These are phyloP conservation scores for Nemurella pictetii DNA, from an alignment of 2,888 invertebrate species.

Conservation along the genomic window DNA sequence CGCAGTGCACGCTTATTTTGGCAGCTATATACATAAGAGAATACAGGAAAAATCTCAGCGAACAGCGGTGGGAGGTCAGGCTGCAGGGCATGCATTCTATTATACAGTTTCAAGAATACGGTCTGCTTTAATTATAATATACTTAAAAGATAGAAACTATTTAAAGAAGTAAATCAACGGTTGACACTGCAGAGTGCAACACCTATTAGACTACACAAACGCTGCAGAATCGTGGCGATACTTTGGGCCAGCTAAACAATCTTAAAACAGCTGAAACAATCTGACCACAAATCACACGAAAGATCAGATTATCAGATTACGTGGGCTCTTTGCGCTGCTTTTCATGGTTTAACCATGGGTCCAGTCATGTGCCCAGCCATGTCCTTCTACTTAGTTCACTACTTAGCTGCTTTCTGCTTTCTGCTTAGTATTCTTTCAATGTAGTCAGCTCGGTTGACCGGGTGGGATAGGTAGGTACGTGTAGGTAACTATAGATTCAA, in stretches of 20 bases:
- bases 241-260: not conserved
- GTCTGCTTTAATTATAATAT: not conserved
- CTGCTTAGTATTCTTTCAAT: not conserved
- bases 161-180: not conserved
- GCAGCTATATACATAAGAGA: not conserved
- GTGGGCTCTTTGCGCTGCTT: not conserved
- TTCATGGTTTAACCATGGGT: not conserved
- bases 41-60: not conserved
- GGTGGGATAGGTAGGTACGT: not conserved
- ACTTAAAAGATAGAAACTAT: not conserved
- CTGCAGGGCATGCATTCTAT: not conserved
- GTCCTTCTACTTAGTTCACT: not conserved
- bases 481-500: not conserved
- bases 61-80: not conserved
- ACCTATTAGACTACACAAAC: not conserved
- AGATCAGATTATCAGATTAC: not conserved
- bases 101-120: not conserved
- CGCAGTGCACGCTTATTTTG: not conserved
- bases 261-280: not conserved
- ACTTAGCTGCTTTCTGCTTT: not conserved
- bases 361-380: not conserved
- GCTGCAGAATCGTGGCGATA: not conserved
- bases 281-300: not conserved
- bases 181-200: not conserved
- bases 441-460: not conserved